These are phyloP conservation scores for Hymenochirus boettgeri DNA, from an alignment of 2,113 vertebrate species.

Conservation along the genomic window DNA sequence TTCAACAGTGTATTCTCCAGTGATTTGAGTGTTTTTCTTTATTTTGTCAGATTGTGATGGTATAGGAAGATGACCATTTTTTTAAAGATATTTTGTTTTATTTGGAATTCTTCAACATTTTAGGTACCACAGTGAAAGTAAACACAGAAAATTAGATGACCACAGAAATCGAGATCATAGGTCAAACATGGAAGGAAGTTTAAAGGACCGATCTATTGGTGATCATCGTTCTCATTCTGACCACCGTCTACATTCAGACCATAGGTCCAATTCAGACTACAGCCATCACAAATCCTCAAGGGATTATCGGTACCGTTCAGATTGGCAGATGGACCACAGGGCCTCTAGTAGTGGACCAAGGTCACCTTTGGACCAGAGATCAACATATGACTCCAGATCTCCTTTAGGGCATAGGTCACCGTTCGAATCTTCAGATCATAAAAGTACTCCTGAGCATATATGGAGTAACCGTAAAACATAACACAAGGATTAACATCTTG, in stretches of 20 bases:
- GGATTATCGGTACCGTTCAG: slow-evolving; percentile 89
- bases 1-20: too few species aligned
- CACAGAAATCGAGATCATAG: slow-evolving; percentile 85
- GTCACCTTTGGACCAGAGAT: slow-evolving; percentile 87
- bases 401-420: slow-evolving; percentile 83
- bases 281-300: slow-evolving; percentile 77
- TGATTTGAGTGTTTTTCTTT: too few species aligned
- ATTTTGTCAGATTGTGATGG: too few species aligned
- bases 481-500: slow-evolving; percentile 59
- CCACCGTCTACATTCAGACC: slow-evolving; percentile 74
- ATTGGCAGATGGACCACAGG: slow-evolving; percentile 91
- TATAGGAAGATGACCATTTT: too few species aligned
- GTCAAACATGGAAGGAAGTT: slow-evolving; percentile 66
- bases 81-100: neutral
- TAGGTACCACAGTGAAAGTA: slow-evolving; percentile 87
- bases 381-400: slow-evolving; percentile 84
- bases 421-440: slow-evolving; percentile 91
- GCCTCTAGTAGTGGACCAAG: slow-evolving; percentile 79
- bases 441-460: slow-evolving; percentile 91
- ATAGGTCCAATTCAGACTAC: slow-evolving; percentile 70
- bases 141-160: slow-evolving; percentile 90
- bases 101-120: slow-evolving; percentile 20
- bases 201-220: slow-evolving; percentile 74
- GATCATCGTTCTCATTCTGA: slow-evolving; percentile 76
- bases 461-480: slow-evolving; percentile 97